phyloP scores from a whole-genome alignment of 1,140 invertebrate species.

The Drosophila auraria region DNA sequence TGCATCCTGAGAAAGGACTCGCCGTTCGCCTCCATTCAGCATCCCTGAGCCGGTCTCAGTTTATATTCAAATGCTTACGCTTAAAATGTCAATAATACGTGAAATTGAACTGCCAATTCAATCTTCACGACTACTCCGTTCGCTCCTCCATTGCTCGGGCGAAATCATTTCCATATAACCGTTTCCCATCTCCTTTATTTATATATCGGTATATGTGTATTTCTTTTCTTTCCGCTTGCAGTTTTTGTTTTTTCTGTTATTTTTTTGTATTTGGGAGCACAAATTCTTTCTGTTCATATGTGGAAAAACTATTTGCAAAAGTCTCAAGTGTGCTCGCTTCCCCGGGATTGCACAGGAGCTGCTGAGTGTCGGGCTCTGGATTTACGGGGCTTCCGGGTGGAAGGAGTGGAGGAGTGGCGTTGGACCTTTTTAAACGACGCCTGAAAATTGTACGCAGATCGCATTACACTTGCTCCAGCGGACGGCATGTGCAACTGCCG shows the following conservation, averaged over 20 bases:
- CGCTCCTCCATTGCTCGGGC: conserved; percentile 33
- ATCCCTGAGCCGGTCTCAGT: conserved; percentile 55
- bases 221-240: conserved; percentile 48
- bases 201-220: conserved; percentile 66
- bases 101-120: conserved; percentile 84
- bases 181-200: conserved; percentile 65
- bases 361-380: conserved; percentile 6
- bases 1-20: conserved; percentile 39
- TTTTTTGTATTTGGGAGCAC: conserved; percentile 16
- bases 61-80: conserved; percentile 69
- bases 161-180: conserved; percentile 77
- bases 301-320: conserved; percentile 77
- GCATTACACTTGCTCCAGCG: conserved; percentile 63
- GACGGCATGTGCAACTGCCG: conserved; percentile 58
- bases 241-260: conserved; percentile 10
- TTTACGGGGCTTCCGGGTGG: conserved; percentile 1
- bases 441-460: conserved; percentile 82
- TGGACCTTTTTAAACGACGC: conserved; percentile 68
- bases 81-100: conserved; percentile 83
- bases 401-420: conserved; percentile 29
- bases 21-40: conserved; percentile 17
- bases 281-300: conserved; percentile 66
- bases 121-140: conserved; percentile 60
- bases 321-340: conserved; percentile 73
- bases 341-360: conserved; percentile 1